phyloP scores from a whole-genome alignment of 1,140 invertebrate genomes.

The Penaeus vannamei region DNA sequence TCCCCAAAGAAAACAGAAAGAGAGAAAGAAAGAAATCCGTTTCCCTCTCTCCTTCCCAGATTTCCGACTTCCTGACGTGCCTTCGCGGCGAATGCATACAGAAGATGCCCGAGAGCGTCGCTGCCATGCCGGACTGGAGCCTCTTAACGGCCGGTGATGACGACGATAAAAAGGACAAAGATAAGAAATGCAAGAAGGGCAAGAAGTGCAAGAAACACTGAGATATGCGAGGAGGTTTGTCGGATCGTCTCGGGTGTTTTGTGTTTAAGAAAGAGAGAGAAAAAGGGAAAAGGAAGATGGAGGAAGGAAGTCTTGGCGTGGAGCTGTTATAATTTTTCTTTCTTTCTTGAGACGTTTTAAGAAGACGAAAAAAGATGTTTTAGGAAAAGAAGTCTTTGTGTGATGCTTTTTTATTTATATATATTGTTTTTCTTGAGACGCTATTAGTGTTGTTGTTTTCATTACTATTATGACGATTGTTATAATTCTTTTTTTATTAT shows the following conservation, averaged over 20 bases:
- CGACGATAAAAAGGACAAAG: slow-evolving; percentile 29
- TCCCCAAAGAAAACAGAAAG: not conserved
- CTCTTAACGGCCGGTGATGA: not conserved
- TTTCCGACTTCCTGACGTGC: slow-evolving; percentile 39
- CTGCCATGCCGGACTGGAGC: not conserved
- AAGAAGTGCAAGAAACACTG: slow-evolving; percentile 53
- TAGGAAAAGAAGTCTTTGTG: no score
- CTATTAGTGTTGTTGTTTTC: no score
- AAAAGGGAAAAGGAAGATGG: not conserved
- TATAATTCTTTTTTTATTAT: no score
- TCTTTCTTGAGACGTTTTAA: no score
- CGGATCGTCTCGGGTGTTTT: not conserved
- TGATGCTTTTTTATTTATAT: no score
- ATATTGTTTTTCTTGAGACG: no score
- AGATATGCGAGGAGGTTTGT: not conserved
- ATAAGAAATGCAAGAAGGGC: slow-evolving; percentile 37
- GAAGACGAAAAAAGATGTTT: no score
- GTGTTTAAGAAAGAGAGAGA: not conserved
- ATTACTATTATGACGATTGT: no score
- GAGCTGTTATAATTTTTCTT: no score
- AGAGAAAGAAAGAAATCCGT: no score
- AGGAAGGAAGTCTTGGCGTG: not conserved
- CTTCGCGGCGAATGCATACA: slow-evolving; percentile 37
- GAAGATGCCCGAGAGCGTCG: slow-evolving; percentile 28
- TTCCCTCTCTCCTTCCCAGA: not conserved